Evolutionary conservation across 2,113 vertebrate genomes (phyloP), one percentile per base, ranked within the genome.

Genomic region (Gymnarchus niloticus): DNA sequence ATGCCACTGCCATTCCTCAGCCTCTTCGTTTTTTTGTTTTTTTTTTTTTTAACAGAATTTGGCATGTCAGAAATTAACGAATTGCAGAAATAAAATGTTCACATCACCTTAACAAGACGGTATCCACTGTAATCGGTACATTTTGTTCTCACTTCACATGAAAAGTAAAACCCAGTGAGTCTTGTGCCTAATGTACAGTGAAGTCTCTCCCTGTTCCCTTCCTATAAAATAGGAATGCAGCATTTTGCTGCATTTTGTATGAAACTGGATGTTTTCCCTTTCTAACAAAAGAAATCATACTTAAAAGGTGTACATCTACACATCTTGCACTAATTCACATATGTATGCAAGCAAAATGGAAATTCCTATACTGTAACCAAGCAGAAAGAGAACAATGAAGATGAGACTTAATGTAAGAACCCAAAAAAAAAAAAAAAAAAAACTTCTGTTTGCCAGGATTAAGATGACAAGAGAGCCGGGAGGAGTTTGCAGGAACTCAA

Each of bases 251-350:
- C 33, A 41, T 86, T 73, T 84, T 73, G 90, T 91, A 83, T 85
- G 51, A 86, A 82, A 87, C 90, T 82, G 83, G 89, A 88, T 83
- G 77, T 84, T 54, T 87, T 85, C 87, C 87, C 87, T 91, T 91
- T 90, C 88, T 87, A 90, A 90, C 88, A 87, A 90, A 87, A 88
- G 87, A 87, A 90, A 85, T 89, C 61, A 89, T 90, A 96, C 95
- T 93, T 93, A 96, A n/a, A 96, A 95, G 93, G 94, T 95, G 96
- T 95, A 96, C 96, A 94, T 96, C 95, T 97, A 97, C 96, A 95
- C 95, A 95, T 96, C 94, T 95, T 94, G 94, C 94, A 95, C 95
- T 96, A 96, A 96, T 95, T 96, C 95, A 97, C 96, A 96, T 93
- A 96, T 95, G 96, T 92, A 37, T 94, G 93, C 92, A 94, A 94